A percentile compares a stretch with the other conserved stretches of the same genome.
Evolutionary conservation across 2,113 vertebrate species (phyloP).

Genomic region (Brachypteracias leptosomus): DNA sequence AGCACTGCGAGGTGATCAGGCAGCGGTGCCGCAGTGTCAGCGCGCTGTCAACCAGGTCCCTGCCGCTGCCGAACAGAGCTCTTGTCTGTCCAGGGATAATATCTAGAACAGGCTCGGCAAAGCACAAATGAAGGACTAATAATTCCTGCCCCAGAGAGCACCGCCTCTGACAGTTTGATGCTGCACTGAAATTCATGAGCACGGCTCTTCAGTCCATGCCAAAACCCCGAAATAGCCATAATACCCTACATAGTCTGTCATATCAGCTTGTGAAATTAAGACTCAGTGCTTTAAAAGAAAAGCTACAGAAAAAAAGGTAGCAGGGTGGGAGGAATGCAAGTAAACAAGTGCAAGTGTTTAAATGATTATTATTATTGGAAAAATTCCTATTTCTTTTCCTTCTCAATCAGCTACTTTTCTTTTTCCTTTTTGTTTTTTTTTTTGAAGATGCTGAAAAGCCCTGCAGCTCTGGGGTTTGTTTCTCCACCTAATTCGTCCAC

Average conservation of each 20-base stretch:
- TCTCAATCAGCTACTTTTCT: not conserved
- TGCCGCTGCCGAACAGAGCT: not conserved
- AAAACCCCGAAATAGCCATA: not conserved
- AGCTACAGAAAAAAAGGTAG: not conserved
- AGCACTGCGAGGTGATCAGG: not conserved
- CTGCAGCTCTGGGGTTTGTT: not conserved
- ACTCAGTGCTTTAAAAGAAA: not conserved
- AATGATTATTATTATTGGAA: not conserved
- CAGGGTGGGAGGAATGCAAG: not conserved
- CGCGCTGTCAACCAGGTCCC: fast-evolving
- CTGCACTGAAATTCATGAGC: not conserved
- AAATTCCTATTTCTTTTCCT: not conserved
- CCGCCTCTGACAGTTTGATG: not conserved
- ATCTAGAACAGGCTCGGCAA: not conserved
- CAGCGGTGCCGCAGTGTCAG: not conserved
- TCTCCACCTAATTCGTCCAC: not conserved
- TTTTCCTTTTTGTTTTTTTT: not conserved
- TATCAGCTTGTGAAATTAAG: not conserved
- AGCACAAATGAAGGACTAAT: not conserved
- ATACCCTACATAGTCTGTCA: not conserved
- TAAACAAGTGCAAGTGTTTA: not conserved
- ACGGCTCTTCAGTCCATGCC: fast-evolving
- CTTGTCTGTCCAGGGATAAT: not conserved
- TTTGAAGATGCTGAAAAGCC: not conserved
- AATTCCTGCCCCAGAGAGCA: not conserved